A percentile compares a stretch with the other conserved stretches of the same genome.
phyloP scores from a whole-genome alignment of 2,113 vertebrate species.

The Saguinus imperator region DNA sequence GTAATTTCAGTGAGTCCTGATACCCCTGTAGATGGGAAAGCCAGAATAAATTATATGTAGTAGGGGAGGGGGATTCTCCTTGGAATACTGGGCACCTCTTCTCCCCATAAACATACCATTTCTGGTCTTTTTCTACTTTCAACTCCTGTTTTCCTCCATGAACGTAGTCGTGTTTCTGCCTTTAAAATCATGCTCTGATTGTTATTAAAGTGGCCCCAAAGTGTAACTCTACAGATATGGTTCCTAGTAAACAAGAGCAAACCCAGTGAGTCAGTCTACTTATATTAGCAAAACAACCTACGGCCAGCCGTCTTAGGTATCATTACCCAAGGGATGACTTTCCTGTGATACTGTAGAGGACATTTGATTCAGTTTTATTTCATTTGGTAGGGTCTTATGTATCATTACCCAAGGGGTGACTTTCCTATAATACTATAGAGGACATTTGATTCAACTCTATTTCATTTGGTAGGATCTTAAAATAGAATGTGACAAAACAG shows the following conservation, averaged over 20 bases:
- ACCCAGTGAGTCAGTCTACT: neutral
- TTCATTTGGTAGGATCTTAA: slow-evolving; percentile 42
- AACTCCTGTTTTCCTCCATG: neutral
- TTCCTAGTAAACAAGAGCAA: slow-evolving; percentile 41
- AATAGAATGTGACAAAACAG: slow-evolving; percentile 50
- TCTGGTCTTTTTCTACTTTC: neutral
- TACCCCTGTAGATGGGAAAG: neutral
- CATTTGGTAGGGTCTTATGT: slow-evolving; percentile 7
- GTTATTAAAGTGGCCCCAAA: neutral
- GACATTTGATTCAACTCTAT: neutral
- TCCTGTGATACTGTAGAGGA: neutral
- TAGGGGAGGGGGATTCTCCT: neutral
- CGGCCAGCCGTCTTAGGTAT: neutral
- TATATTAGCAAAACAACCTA: neutral
- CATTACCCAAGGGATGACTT: neutral
- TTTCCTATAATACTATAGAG: neutral
- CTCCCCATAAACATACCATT: neutral
- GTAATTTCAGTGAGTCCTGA: neutral
- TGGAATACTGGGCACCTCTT: neutral
- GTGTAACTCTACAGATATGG: neutral
- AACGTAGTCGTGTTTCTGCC: neutral
- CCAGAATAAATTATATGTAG: neutral
- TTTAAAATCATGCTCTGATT: neutral
- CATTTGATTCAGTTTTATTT: slow-evolving; percentile 4
- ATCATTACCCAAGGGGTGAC: neutral